A percentile compares a stretch with the other conserved stretches of the same genome.
These are phyloP conservation scores for Ceryle rudis DNA, from an alignment of 2,797 vertebrate species.

Conservation along the genomic window DNA sequence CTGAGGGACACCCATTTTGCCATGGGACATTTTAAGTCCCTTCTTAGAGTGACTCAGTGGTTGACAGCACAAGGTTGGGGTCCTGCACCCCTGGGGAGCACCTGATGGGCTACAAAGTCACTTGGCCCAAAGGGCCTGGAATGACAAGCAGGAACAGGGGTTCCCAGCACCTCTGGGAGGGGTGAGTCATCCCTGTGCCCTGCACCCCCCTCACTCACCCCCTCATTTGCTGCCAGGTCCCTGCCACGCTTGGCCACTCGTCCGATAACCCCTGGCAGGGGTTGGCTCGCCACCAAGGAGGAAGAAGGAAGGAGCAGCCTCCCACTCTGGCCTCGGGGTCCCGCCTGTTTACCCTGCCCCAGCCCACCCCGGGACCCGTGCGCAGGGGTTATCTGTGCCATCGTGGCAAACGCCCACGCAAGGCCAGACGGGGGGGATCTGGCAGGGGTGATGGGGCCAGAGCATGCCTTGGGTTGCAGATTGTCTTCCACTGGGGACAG, in stretches of 20 bases:
- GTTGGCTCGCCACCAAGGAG: slow-evolving; percentile 5
- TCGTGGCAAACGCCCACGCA: not conserved
- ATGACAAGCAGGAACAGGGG: fast-evolving
- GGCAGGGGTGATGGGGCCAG: fast-evolving
- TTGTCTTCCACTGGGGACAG: not conserved
- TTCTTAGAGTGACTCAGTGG: not conserved
- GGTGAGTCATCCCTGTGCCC: not conserved
- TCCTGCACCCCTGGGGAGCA: not conserved
- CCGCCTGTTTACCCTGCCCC: not conserved
- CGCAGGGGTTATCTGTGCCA: slow-evolving; percentile 30
- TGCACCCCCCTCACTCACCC: not conserved
- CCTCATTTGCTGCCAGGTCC: not conserved
- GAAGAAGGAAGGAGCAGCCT: slow-evolving; percentile 56
- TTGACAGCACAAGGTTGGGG: not conserved
- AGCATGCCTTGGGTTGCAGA: not conserved
- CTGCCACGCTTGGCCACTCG: not conserved
- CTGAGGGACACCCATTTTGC: not conserved
- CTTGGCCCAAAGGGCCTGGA: not conserved
- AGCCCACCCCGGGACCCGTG: not conserved
- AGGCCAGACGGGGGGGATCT: not conserved
- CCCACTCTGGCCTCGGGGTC: not conserved
- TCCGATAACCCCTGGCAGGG: not conserved
- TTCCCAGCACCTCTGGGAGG: not conserved
- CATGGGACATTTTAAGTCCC: not conserved
- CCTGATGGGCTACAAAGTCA: fast-evolving